These are phyloP conservation scores for Oxyteleia sp. DNA, from an alignment of 2,888 invertebrate species.

Conservation along the genomic window DNA sequence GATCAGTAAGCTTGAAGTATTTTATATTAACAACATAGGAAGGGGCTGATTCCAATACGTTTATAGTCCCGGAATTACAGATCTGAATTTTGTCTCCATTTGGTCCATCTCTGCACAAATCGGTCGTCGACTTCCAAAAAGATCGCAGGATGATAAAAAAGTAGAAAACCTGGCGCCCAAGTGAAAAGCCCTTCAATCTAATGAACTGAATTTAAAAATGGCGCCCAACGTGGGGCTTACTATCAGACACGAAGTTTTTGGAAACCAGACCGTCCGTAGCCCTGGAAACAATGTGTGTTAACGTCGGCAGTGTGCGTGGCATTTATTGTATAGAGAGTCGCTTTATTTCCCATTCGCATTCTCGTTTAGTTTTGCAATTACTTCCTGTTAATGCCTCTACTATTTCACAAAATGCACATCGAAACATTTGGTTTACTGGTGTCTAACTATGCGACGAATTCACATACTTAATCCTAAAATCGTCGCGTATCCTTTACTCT, in stretches of 20 bases:
- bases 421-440: constrained; percentile 63
- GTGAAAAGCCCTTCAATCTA: background rate
- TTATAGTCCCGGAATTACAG: constrained; percentile 15
- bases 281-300: background rate
- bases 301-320: constrained; percentile 50
- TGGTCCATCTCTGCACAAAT: background rate
- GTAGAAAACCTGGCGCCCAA: constrained; percentile 13
- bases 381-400: constrained; percentile 37
- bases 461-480: constrained; percentile 39
- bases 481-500: constrained; percentile 45
- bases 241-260: too few species aligned
- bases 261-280: background rate
- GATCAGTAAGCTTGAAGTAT: too few species aligned
- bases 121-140: background rate
- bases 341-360: background rate
- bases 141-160: constrained; percentile 10
- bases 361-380: background rate
- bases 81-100: constrained; percentile 25
- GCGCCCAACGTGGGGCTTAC: too few species aligned
- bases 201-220: background rate
- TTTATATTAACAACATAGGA: too few species aligned
- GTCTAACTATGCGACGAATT: constrained; percentile 66
- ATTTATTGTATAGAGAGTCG: constrained; percentile 38
- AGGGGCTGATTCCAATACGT: too few species aligned
- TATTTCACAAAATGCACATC: constrained; percentile 76